Base-by-base conservation (phyloP, 2,113 vertebrate species). In the Lichenostomus cassidix region DNA sequence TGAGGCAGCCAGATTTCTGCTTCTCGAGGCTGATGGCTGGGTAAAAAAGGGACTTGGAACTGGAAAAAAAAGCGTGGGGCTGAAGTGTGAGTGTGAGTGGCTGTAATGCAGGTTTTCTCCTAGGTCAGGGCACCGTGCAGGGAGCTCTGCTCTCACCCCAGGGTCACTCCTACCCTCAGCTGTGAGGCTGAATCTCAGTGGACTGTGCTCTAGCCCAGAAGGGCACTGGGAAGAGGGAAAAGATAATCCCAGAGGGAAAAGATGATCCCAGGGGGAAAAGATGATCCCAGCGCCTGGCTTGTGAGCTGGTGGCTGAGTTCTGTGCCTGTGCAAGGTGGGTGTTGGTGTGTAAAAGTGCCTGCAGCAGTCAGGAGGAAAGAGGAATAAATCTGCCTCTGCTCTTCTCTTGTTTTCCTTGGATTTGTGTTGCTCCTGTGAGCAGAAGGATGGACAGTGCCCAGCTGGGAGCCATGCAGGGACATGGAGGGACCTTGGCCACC, bases 331-430 rank as follows among this genome's bases (percentile, higher is more conserved):
- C 44, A 63, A 68, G 76, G 92, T 41, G 69, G 22, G 71, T 29
- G 41, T 44, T 55, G 70, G 23, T 85, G 58, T 96, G 94, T 94
- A 69, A 68, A 78, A 78, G 69, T 19, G 44, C 64, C 89, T 69
- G 68, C 56, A 81, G 79, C 60, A 60, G 14, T 68, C 23, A 18
- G 76, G 76, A 89, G 49, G 59, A 64, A 64, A 41, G 82, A 71
- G 88, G 92, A 96, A 96, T 97, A 97, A 97, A 96, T 53, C 68
- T 95, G 92, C 58, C 94, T 81, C 93, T 83, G 33, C 56, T 59
- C 68, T 91, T 41, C 41, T 27, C 55, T 49, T 35, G 58, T 71
- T 50, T 94, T 88, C 86, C 74, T 59, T 11, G 60, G 58, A 11
- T 50, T 95, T 4, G 4, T 85, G 83, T 67, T 28, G 70, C 58